phyloP scores from a whole-genome alignment of 35 echinoderm and acorn worm genomes.

The Patiria miniata region DNA sequence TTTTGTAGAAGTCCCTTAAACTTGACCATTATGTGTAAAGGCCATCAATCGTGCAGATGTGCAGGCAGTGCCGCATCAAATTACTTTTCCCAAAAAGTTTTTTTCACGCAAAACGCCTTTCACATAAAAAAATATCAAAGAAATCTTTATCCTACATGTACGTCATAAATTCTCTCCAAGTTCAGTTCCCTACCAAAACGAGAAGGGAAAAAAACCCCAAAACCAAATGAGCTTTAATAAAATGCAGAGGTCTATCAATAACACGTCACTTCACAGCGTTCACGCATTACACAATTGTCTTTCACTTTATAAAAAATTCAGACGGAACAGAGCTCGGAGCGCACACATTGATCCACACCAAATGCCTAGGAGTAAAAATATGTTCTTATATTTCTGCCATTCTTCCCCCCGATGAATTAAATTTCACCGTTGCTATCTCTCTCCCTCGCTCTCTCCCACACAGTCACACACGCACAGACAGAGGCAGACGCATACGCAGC shows the following conservation, averaged over 20 bases:
- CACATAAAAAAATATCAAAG: no score
- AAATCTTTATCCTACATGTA: no score
- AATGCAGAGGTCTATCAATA: neutral
- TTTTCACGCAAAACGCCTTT: no score
- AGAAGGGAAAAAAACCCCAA: no score
- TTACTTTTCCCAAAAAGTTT: no score
- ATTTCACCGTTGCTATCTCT: neutral
- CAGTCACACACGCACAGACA: neutral
- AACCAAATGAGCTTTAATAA: no score
- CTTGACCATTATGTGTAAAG: no score
- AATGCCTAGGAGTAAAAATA: constrained; percentile 10
- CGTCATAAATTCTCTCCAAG: no score
- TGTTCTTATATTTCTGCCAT: constrained; percentile 19
- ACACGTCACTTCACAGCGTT: neutral
- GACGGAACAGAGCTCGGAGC: neutral
- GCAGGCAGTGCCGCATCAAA: no score
- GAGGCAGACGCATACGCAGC: neutral
- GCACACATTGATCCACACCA: neutral
- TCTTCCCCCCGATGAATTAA: neutral
- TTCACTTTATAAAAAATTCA: neutral
- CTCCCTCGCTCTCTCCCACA: neutral
- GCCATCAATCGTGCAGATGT: no score
- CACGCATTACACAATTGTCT: neutral
- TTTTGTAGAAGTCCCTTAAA: no score
- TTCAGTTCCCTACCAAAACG: no score